Conservation (phyloP, 2,797 vertebrate genomes). For the Malurus leucopterus region DNA sequence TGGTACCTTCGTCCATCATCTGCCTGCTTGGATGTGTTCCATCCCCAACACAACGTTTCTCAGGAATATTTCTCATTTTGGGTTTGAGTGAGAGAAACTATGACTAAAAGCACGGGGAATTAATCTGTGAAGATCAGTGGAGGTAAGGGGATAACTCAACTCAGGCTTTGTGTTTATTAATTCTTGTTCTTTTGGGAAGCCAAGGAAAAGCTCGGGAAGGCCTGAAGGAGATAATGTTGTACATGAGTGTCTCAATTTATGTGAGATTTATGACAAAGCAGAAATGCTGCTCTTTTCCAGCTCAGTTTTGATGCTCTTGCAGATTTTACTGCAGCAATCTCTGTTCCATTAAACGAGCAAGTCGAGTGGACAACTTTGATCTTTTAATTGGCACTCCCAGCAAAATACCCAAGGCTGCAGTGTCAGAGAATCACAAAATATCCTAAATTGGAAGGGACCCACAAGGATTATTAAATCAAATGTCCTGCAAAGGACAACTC, state of each 20-base stretch:
- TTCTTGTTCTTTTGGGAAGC: neutral
- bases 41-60: neutral
- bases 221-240: neutral
- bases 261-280: neutral
- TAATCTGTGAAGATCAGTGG: neutral
- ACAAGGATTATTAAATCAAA: neutral
- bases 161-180: neutral
- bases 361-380: neutral
- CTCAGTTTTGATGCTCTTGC: neutral
- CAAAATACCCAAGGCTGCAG: neutral
- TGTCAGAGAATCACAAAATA: rapidly evolving
- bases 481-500: neutral
- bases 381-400: neutral
- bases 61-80: neutral
- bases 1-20: neutral
- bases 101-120: neutral
- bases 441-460: neutral
- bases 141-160: neutral
- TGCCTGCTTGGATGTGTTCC: neutral
- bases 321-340: neutral
- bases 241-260: neutral
- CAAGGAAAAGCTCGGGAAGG: neutral
- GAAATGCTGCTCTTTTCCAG: neutral
- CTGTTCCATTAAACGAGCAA: neutral
- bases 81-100: neutral